These are phyloP conservation scores for Psittacula cyanocephala DNA, from an alignment of 2,113 vertebrate species.

Conservation along the genomic window DNA sequence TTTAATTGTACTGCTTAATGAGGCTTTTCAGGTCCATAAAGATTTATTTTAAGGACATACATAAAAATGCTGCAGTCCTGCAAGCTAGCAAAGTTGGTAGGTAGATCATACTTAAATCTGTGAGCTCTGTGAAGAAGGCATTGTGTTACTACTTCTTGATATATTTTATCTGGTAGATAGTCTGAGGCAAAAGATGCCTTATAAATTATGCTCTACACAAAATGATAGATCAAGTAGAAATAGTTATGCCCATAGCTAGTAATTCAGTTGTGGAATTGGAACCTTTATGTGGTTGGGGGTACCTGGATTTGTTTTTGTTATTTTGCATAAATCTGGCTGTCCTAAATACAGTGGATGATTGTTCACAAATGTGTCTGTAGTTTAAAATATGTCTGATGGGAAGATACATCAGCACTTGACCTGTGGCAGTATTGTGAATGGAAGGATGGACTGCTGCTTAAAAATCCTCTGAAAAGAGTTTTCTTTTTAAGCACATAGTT, in stretches of 20 bases:
- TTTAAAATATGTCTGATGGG: neutral
- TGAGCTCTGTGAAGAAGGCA: neutral
- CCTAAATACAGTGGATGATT: neutral
- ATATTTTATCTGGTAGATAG: neutral
- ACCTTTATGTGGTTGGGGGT: neutral
- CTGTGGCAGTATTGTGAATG: neutral
- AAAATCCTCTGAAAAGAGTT: neutral
- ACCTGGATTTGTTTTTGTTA: neutral
- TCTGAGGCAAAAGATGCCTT: neutral
- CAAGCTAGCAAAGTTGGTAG: neutral
- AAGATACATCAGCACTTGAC: neutral
- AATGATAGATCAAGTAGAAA: neutral
- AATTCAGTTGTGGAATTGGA: neutral
- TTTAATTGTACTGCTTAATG: neutral
- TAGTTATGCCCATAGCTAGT: neutral
- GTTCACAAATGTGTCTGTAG: neutral
- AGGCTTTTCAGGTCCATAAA: neutral
- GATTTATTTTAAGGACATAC: neutral
- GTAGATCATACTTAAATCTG: neutral
- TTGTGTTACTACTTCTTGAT: neutral
- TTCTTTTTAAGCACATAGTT: neutral
- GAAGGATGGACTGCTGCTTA: neutral
- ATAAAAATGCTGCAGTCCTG: neutral
- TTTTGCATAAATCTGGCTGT: neutral
- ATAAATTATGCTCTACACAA: neutral